Evolutionary conservation across 2,888 invertebrate genomes (phyloP).

Genomic region (Ischnura elegans): DNA sequence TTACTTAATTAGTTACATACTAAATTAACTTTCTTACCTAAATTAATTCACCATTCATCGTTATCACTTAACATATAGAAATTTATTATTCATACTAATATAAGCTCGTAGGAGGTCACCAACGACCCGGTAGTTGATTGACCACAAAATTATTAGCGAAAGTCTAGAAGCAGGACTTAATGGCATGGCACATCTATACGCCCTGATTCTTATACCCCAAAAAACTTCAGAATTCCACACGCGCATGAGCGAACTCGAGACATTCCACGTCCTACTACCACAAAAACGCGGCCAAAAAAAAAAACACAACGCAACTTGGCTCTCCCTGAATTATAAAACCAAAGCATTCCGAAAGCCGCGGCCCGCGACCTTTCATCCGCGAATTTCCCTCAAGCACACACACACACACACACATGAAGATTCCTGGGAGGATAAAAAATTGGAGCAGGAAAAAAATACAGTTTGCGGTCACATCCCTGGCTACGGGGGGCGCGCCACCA

Average conservation of each 20-base stretch:
- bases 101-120: too few relatives aligned
- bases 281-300: not conserved
- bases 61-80: too few relatives aligned
- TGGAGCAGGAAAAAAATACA: not conserved
- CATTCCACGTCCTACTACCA: not conserved
- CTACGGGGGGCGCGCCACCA: not conserved
- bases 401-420: not conserved
- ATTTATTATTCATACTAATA: too few relatives aligned
- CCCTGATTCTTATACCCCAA: not conserved
- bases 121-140: too few relatives aligned
- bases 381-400: too few relatives aligned
- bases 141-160: too few relatives aligned
- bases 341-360: not conserved
- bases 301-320: too few relatives aligned
- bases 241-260: not conserved
- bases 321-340: slow-evolving; percentile 6
- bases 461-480: not conserved
- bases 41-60: too few relatives aligned
- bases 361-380: not conserved
- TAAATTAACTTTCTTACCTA: too few relatives aligned
- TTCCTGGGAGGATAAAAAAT: not conserved
- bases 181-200: not conserved
- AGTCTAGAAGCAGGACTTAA: not conserved
- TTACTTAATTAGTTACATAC: too few relatives aligned
- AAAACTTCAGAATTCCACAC: not conserved